Conservation (phyloP, 2,888 invertebrate species). For the Nomada ruficornis region DNA sequence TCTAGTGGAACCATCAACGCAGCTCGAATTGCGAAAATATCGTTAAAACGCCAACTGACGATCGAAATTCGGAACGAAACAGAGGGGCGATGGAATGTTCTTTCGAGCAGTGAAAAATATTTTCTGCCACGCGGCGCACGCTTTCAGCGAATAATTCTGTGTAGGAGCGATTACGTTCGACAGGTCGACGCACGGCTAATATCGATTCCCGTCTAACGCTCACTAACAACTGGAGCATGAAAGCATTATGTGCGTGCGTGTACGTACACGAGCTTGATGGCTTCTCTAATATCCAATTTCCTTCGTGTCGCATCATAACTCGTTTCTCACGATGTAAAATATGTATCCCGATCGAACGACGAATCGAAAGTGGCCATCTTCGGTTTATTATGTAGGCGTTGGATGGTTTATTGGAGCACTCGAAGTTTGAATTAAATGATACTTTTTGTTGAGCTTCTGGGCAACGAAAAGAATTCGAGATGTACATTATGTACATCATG, state of each 20-base stretch:
- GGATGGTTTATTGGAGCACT: neutral
- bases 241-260: conserved; percentile 55
- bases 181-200: conserved; percentile 67
- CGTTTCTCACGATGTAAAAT: conserved; percentile 50
- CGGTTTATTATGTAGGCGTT: neutral
- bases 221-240: conserved; percentile 72
- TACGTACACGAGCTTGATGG: conserved; percentile 38
- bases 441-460: neutral
- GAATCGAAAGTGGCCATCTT: conserved; percentile 6
- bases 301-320: conserved; percentile 48
- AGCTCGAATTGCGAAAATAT: conserved; percentile 14
- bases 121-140: conserved; percentile 1
- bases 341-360: conserved; percentile 14
- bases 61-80: conserved; percentile 21
- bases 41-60: conserved; percentile 9
- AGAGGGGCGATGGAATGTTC: conserved; percentile 11
- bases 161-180: conserved; percentile 57
- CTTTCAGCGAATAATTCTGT: conserved; percentile 55
- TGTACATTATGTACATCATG: neutral
- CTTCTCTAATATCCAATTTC: conserved; percentile 65
- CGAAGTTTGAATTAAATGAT: neutral
- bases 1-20: conserved; percentile 32
- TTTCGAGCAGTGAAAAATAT: neutral
- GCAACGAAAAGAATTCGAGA: neutral
- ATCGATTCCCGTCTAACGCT: conserved; percentile 69